Conservation (phyloP, 1,140 invertebrate genomes). For the Tetragnatha versicolor region DNA sequence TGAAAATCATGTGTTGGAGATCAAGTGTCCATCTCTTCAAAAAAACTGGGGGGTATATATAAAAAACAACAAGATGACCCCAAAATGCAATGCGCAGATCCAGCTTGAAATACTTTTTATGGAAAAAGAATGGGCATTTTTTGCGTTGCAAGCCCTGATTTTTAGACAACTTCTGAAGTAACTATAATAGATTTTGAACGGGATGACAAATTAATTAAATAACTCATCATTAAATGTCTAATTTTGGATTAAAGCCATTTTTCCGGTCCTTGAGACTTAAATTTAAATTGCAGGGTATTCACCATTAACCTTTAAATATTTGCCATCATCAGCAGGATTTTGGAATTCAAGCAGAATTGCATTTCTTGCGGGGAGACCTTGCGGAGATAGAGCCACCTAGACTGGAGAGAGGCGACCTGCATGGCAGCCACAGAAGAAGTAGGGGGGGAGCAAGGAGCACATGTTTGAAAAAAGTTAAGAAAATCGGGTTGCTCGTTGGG, state of each 20-base stretch:
- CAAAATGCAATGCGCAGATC: background rate
- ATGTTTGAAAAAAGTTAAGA: too few species aligned
- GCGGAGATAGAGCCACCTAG: too few species aligned
- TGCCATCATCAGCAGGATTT: too few species aligned
- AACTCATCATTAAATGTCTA: background rate
- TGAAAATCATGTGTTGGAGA: background rate
- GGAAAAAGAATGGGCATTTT: background rate
- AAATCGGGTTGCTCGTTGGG: too few species aligned
- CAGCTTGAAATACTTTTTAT: background rate
- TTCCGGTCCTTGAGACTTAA: background rate
- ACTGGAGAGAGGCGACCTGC: too few species aligned
- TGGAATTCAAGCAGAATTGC: too few species aligned
- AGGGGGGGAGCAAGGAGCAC: too few species aligned
- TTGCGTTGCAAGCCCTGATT: background rate
- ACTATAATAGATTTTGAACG: background rate
- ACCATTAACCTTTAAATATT: too few species aligned
- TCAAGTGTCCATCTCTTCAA: background rate
- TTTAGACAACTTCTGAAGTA: background rate
- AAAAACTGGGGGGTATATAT: background rate
- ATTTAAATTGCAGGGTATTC: too few species aligned
- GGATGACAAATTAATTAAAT: background rate
- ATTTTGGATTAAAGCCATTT: background rate
- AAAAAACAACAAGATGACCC: background rate
- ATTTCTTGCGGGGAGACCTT: too few species aligned
- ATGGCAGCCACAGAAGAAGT: too few species aligned